Conservation (phyloP, 1,140 invertebrate genomes). For the Conopomorpha cramerella region DNA sequence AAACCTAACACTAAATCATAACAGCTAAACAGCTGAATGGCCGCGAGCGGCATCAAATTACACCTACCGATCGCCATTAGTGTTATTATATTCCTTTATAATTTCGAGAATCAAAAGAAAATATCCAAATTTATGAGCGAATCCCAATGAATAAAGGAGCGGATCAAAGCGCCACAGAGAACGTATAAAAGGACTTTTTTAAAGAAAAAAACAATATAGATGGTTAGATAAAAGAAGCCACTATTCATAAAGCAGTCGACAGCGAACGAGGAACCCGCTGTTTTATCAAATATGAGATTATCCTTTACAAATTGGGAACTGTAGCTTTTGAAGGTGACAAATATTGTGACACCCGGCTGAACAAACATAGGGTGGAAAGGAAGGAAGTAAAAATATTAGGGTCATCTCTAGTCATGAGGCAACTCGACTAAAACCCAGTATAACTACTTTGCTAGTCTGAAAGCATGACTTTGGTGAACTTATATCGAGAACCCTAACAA, state of each 20-base stretch:
- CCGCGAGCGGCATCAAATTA: conserved; percentile 42
- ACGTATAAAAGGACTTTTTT: conserved; percentile 35
- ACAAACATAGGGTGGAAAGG: conserved; percentile 32
- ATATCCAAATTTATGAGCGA: conserved; percentile 44
- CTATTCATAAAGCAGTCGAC: conserved; percentile 33
- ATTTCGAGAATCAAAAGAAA: conserved; percentile 51
- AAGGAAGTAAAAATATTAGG: conserved; percentile 31
- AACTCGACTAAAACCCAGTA: too few species aligned
- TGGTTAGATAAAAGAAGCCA: conserved; percentile 41
- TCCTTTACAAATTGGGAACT: conserved; percentile 25
- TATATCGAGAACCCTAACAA: too few species aligned
- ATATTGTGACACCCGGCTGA: conserved; percentile 46
- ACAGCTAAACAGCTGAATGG: conserved; percentile 31
- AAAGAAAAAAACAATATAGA: conserved; percentile 39
- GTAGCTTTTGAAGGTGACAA: conserved; percentile 34
- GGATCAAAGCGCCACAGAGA: conserved; percentile 45
- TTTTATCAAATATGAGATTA: conserved; percentile 56
- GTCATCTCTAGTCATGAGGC: too few species aligned
- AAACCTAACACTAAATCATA: conserved; percentile 20
- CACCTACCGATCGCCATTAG: conserved; percentile 53
- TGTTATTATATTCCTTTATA: conserved; percentile 52
- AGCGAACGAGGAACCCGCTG: conserved; percentile 41
- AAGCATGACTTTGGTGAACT: too few species aligned
- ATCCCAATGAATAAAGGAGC: conserved; percentile 52
- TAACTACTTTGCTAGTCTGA: too few species aligned